phyloP scores from a whole-genome alignment of 2,888 invertebrate genomes.

The Crematogaster levior region DNA sequence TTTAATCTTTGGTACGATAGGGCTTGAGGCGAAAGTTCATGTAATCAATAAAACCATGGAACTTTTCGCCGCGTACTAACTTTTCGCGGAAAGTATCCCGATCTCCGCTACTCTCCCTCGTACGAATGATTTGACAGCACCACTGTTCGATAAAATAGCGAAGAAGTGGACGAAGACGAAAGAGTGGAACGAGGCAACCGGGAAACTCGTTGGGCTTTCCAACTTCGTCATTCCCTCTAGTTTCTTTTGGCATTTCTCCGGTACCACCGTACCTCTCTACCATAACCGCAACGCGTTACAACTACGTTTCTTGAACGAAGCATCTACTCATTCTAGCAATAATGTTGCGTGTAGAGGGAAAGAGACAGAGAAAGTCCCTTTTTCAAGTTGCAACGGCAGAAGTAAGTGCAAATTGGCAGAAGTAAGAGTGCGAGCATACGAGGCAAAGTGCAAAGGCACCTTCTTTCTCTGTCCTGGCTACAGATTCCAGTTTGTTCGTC shows the following conservation, averaged over 20 bases:
- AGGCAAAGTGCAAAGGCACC: conserved; percentile 46
- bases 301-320: conserved; percentile 52
- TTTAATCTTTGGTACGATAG: conserved; percentile 52
- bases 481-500: conserved; percentile 37
- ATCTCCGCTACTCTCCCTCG: conserved; percentile 44
- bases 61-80: conserved; percentile 67
- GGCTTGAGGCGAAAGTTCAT: conserved; percentile 59
- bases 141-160: conserved; percentile 65
- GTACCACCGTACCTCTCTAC: conserved; percentile 29
- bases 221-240: conserved; percentile 70
- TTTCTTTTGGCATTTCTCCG: conserved; percentile 55
- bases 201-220: conserved; percentile 67
- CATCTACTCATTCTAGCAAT: conserved; percentile 63
- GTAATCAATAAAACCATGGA: conserved; percentile 72
- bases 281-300: conserved; percentile 7
- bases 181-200: conserved; percentile 31
- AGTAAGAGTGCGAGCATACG: conserved; percentile 27
- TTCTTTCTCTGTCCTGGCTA: conserved; percentile 14
- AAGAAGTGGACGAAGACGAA: conserved; percentile 55
- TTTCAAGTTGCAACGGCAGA: conserved; percentile 43
- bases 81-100: conserved; percentile 57
- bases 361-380: conserved; percentile 4
- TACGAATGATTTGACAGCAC: conserved; percentile 72
- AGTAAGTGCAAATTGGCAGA: conserved; percentile 55
- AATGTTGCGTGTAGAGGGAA: conserved; percentile 55